These are phyloP conservation scores for Lethrus apterus DNA, from an alignment of 1,140 invertebrate species.

Conservation along the genomic window DNA sequence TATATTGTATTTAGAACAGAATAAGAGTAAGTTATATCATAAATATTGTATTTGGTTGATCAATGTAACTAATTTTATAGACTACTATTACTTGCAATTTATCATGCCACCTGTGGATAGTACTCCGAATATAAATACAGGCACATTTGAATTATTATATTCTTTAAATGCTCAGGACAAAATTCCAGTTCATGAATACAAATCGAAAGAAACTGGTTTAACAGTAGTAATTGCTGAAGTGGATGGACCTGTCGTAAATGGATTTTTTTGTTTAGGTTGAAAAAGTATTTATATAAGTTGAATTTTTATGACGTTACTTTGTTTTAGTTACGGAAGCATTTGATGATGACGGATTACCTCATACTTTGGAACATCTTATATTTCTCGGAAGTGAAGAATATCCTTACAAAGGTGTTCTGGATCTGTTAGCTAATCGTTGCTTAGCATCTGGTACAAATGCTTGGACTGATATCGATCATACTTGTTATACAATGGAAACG, in stretches of 20 bases:
- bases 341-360: slow-evolving; percentile 87
- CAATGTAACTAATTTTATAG: too few relatives aligned
- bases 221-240: slow-evolving; percentile 74
- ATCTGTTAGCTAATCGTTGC: slow-evolving; percentile 81
- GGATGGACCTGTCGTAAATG: slow-evolving; percentile 78
- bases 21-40: too few relatives aligned
- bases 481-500: slow-evolving; percentile 81
- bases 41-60: too few relatives aligned
- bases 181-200: slow-evolving; percentile 77
- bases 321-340: slow-evolving; percentile 77
- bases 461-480: slow-evolving; percentile 77
- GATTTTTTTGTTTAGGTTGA: slow-evolving; percentile 80
- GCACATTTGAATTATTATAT: slow-evolving; percentile 54
- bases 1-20: too few relatives aligned
- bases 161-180: slow-evolving; percentile 57
- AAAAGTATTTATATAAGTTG: neutral
- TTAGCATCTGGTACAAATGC: slow-evolving; percentile 87
- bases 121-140: slow-evolving; percentile 41
- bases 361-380: slow-evolving; percentile 87
- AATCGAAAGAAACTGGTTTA: slow-evolving; percentile 68
- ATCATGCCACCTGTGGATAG: slow-evolving; percentile 50
- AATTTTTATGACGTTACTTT: slow-evolving; percentile 5
- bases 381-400: slow-evolving; percentile 87
- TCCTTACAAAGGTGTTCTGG: slow-evolving; percentile 84
- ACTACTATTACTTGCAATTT: too few relatives aligned